Evolutionary conservation across 1,140 invertebrate genomes (phyloP).

Genomic region (Zaprionus africanus): DNA sequence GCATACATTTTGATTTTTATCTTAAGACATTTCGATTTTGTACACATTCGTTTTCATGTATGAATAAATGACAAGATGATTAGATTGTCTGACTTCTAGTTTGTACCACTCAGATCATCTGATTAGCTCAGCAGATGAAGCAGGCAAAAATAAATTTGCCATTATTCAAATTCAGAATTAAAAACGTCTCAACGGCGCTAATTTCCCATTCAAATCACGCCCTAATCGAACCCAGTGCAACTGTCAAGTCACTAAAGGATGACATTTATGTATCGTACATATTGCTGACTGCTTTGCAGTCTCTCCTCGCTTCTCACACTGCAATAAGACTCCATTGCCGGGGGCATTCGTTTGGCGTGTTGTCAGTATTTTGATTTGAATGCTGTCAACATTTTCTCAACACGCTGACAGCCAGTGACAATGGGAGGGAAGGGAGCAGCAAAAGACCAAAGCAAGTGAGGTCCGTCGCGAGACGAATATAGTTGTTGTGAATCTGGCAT

Average conservation of each 20-base stretch:
- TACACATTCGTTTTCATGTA: too few species aligned
- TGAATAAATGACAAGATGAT: too few species aligned
- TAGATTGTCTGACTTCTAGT: too few species aligned
- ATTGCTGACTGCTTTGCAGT: conserved; percentile 7
- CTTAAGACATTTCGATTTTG: too few species aligned
- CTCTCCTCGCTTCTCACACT: not conserved
- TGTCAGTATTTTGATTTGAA: conserved; percentile 71
- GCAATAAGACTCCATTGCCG: conserved; percentile 20
- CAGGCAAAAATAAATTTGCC: conserved; percentile 61
- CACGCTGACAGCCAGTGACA: conserved; percentile 49
- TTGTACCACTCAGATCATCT: not conserved
- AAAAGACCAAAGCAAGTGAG: not conserved
- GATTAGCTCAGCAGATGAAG: conserved; percentile 18
- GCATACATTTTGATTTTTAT: too few species aligned
- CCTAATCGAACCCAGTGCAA: conserved; percentile 64
- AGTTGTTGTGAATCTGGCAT: conserved; percentile 71
- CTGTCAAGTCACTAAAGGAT: conserved; percentile 68
- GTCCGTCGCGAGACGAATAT: conserved; percentile 43
- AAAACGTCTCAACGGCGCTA: conserved; percentile 36
- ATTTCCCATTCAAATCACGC: conserved; percentile 73
- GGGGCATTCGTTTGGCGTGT: conserved; percentile 31
- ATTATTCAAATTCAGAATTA: conserved; percentile 15
- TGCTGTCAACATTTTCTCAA: conserved; percentile 76
- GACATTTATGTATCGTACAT: conserved; percentile 73
- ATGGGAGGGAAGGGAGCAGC: not conserved